Percentiles rank a stretch among this genome's conserved stretches.
phyloP scores from a whole-genome alignment of 2,797 vertebrate species.

The Lemur catta region DNA sequence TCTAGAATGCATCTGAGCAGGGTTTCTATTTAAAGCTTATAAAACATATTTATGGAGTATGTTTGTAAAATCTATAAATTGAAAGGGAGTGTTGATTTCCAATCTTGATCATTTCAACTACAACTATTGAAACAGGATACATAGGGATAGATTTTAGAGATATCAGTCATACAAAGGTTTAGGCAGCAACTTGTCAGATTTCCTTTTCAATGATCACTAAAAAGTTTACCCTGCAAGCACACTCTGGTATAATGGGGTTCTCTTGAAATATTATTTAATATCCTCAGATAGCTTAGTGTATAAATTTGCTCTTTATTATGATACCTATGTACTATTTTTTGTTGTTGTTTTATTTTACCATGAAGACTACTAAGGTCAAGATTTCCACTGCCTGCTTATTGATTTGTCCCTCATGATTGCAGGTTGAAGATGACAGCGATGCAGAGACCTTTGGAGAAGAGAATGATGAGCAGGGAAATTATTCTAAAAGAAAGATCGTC shows the following conservation, averaged over 20 bases:
- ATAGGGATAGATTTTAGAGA: neutral
- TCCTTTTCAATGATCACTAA: neutral
- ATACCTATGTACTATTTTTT: neutral
- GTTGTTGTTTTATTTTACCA: neutral
- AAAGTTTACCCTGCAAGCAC: neutral
- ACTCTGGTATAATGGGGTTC: neutral
- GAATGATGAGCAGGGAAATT: conserved; percentile 81
- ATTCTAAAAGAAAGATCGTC: conserved; percentile 92
- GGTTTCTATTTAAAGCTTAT: neutral
- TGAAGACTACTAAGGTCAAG: neutral
- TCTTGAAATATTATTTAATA: conserved; percentile 12
- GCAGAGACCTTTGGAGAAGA: conserved; percentile 82
- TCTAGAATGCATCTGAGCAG: neutral
- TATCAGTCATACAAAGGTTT: neutral
- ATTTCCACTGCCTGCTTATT: conserved; percentile 20
- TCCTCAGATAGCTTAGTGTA: neutral
- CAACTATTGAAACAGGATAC: neutral
- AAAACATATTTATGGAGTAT: neutral
- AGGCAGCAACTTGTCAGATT: neutral
- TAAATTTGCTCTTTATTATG: neutral
- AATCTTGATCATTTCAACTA: neutral
- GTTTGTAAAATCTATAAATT: conserved; percentile 23
- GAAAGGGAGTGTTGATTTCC: neutral
- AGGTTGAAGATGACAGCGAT: conserved; percentile 79
- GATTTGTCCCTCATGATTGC: conserved; percentile 66